These are phyloP conservation scores for Ormia ochracea DNA, from an alignment of 2,888 invertebrate genomes.

Conservation along the genomic window DNA sequence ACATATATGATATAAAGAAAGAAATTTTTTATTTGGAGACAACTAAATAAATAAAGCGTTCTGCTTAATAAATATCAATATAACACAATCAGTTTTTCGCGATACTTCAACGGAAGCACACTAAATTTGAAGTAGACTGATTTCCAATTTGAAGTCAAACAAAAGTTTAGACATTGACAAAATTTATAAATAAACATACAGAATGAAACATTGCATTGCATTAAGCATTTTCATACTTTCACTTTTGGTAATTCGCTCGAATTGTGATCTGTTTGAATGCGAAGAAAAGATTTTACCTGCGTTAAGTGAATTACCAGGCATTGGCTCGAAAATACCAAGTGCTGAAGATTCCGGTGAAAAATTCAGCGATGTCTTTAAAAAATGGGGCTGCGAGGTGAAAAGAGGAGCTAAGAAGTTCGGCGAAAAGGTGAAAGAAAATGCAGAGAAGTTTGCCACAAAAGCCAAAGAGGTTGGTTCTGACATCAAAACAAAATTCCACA, in stretches of 20 bases:
- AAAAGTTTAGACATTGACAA: conserved; percentile 23
- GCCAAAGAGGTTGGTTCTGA: conserved; percentile 72
- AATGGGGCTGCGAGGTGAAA: conserved; percentile 71
- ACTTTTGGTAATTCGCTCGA: conserved; percentile 56
- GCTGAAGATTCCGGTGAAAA: conserved; percentile 64
- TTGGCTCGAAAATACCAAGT: conserved; percentile 65
- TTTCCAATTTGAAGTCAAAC: conserved; percentile 39
- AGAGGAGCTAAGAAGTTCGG: conserved; percentile 68
- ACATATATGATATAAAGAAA: conserved; percentile 40
- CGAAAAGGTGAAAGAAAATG: conserved; percentile 67
- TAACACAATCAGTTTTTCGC: conserved; percentile 61
- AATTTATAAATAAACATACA: not conserved
- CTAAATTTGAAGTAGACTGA: not conserved
- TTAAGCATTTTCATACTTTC: conserved; percentile 58
- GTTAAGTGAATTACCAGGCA: conserved; percentile 63
- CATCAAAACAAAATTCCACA: conserved; percentile 70
- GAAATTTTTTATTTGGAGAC: conserved; percentile 48
- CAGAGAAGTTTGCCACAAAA: conserved; percentile 68
- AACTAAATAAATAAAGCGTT: conserved; percentile 62
- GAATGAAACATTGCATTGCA: conserved; percentile 63
- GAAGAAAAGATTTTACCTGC: conserved; percentile 67
- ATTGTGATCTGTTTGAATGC: conserved; percentile 70
- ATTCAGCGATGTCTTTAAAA: conserved; percentile 71
- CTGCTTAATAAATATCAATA: conserved; percentile 23
- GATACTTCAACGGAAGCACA: conserved; percentile 48